Conservation (phyloP, 2,888 invertebrate genomes). For the Andrena trimmerana region DNA sequence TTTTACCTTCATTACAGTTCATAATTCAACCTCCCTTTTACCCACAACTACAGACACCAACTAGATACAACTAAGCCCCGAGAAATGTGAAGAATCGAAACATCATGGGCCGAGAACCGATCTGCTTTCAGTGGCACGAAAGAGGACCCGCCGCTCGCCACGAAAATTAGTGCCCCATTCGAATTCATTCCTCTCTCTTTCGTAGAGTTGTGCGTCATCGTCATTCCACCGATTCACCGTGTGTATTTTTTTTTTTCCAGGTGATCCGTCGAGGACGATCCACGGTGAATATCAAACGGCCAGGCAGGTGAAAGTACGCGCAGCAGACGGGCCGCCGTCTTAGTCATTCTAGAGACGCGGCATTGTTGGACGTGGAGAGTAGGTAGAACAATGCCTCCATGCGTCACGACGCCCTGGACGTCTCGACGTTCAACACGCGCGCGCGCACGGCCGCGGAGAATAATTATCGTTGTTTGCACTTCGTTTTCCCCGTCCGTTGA, state of each 20-base stretch:
- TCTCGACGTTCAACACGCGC: constrained; percentile 41
- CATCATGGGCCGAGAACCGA: constrained; percentile 3
- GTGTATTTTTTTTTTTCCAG: constrained; percentile 32
- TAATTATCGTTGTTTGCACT: constrained; percentile 69
- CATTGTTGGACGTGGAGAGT: constrained; percentile 60
- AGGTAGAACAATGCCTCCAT: constrained; percentile 70
- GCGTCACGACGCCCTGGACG: constrained; percentile 65
- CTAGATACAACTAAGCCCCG: background rate
- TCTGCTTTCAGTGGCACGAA: background rate
- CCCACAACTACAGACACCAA: background rate
- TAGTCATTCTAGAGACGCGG: constrained; percentile 67
- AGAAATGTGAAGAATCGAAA: constrained; percentile 21
- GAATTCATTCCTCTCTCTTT: constrained; percentile 12
- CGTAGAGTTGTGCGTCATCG: constrained; percentile 39
- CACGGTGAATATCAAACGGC: constrained; percentile 61
- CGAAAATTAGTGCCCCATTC: constrained; percentile 2
- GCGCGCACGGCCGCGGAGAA: constrained; percentile 43
- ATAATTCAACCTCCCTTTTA: too few relatives aligned
- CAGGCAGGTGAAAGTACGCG: constrained; percentile 68
- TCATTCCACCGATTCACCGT: constrained; percentile 40
- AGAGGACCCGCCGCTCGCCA: background rate
- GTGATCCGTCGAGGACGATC: constrained; percentile 43
- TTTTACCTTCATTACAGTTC: too few relatives aligned
- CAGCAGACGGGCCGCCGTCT: constrained; percentile 46
- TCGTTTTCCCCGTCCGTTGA: constrained; percentile 55